phyloP scores from a whole-genome alignment of 2,888 invertebrate genomes.

The Erebia aethiops region DNA sequence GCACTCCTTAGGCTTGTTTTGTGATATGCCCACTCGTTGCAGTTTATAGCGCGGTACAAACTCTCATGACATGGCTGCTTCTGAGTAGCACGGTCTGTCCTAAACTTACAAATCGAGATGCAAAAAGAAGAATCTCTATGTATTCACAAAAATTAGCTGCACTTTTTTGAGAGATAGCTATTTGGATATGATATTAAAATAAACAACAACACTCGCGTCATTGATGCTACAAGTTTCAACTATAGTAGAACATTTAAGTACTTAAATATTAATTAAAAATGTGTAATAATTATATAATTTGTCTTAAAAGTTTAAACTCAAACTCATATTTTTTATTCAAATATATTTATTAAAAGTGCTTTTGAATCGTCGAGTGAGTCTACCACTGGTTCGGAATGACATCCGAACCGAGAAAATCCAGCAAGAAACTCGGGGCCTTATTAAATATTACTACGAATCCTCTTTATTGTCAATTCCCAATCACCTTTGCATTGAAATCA shows the following conservation, averaged over 20 bases:
- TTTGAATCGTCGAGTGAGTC: too few species aligned
- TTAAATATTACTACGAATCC: background rate
- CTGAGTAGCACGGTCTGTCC: too few species aligned
- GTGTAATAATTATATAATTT: too few species aligned
- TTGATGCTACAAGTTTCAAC: background rate
- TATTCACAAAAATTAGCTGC: background rate
- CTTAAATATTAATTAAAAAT: too few species aligned
- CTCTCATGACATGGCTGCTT: too few species aligned
- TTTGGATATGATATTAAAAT: background rate
- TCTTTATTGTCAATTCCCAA: conserved; percentile 1
- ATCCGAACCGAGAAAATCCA: too few species aligned
- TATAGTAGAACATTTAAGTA: background rate
- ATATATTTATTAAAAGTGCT: too few species aligned
- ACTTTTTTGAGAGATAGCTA: background rate
- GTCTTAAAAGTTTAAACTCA: too few species aligned
- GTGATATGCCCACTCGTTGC: conserved; percentile 32
- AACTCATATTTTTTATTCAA: too few species aligned
- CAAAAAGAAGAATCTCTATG: background rate
- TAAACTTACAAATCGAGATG: background rate
- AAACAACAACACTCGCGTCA: background rate
- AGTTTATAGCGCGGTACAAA: conserved; percentile 32
- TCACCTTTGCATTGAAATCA: conserved; percentile 2
- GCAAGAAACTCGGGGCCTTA: background rate
- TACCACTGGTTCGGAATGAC: too few species aligned
- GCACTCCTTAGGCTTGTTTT: conserved; percentile 31